Evolutionary conservation across 2,113 vertebrate genomes (phyloP).

Genomic region (Calonectris borealis): DNA sequence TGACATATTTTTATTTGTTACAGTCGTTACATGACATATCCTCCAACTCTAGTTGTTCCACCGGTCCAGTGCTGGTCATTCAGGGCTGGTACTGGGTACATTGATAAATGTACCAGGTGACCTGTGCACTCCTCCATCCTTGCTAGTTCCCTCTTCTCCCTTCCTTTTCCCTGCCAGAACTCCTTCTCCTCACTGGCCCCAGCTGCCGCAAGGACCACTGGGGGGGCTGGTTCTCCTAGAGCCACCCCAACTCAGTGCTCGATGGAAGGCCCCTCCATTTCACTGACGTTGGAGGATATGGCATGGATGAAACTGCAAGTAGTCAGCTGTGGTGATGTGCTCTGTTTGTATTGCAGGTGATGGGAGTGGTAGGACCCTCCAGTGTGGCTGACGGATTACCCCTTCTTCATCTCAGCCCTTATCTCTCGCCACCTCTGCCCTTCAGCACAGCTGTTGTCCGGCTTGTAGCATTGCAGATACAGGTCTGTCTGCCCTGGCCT

Average conservation of each 20-base stretch:
- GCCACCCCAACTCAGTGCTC: slow-evolving; percentile 37
- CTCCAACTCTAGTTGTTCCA: slow-evolving; percentile 62
- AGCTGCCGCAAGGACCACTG: slow-evolving; percentile 39
- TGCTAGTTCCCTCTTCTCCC: slow-evolving; percentile 20
- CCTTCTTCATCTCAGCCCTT: slow-evolving; percentile 98
- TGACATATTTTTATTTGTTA: slow-evolving; percentile 54
- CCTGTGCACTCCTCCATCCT: slow-evolving; percentile 30
- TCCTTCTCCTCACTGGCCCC: neutral
- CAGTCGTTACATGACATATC: slow-evolving; percentile 68
- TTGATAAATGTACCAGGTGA: slow-evolving; percentile 41
- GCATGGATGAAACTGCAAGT: slow-evolving; percentile 71
- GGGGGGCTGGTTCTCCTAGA: neutral
- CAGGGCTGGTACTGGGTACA: slow-evolving; percentile 56
- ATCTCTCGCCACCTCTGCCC: slow-evolving; percentile 97
- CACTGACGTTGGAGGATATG: slow-evolving; percentile 63
- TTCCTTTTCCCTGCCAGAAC: slow-evolving; percentile 40
- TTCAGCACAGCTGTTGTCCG: slow-evolving; percentile 99
- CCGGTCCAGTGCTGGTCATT: slow-evolving; percentile 63
- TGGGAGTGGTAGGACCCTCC: slow-evolving; percentile 98
- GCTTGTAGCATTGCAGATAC: slow-evolving; percentile 98
- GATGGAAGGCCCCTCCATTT: slow-evolving; percentile 41
- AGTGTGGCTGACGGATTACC: slow-evolving; percentile 98
- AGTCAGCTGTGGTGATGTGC: slow-evolving; percentile 79
- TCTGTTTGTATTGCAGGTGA: slow-evolving; percentile 91
- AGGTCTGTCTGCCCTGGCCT: slow-evolving; percentile 86